Evolutionary conservation across 2,888 invertebrate genomes (phyloP).

Genomic region (Tenodera sinensis): DNA sequence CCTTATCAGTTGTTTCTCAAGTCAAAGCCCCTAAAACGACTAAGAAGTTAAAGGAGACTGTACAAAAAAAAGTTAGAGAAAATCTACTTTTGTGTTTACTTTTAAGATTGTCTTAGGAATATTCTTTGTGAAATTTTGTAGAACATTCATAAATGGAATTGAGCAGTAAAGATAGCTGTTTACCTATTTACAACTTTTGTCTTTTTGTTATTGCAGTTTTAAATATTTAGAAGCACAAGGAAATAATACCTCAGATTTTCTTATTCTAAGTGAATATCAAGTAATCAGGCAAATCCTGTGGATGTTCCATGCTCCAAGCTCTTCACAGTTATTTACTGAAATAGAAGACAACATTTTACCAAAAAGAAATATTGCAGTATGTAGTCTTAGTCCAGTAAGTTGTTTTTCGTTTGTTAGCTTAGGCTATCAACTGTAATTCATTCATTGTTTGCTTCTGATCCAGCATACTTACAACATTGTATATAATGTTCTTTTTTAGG

Average conservation of each 20-base stretch:
- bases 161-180: neutral
- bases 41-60: too few species aligned
- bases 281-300: constrained; percentile 44
- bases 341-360: constrained; percentile 3
- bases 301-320: constrained; percentile 42
- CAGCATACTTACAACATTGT: neutral
- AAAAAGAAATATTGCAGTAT: constrained; percentile 38
- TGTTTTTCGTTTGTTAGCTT: neutral
- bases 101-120: too few species aligned
- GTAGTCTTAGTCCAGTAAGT: constrained; percentile 36
- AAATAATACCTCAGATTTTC: neutral
- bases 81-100: too few species aligned
- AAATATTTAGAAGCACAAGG: neutral
- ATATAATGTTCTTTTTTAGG: constrained; percentile 33
- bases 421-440: neutral
- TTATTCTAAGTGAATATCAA: constrained; percentile 37
- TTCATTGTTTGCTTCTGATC: neutral
- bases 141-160: too few species aligned
- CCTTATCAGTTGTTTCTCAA: too few species aligned
- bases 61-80: too few species aligned
- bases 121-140: too few species aligned
- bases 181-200: neutral
- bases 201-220: neutral
- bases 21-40: too few species aligned
- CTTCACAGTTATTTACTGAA: constrained; percentile 40